Percentiles rank a stretch among this genome's conserved stretches.
phyloP scores from a whole-genome alignment of 1,140 invertebrate genomes.

The Drosophila busckii region DNA sequence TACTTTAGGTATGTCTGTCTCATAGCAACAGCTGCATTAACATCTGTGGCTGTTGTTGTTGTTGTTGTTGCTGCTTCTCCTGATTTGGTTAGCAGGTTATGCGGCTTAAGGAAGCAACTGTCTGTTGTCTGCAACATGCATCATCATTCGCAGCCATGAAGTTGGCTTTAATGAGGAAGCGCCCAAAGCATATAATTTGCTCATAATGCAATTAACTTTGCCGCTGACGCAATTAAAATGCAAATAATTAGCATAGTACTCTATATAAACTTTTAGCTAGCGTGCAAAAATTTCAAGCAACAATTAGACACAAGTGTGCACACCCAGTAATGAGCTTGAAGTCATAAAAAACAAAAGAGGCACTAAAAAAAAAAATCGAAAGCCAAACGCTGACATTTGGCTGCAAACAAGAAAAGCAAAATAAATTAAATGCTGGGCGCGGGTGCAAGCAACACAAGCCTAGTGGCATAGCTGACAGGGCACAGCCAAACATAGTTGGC shows the following conservation, averaged over 20 bases:
- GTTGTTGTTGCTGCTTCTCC: not conserved
- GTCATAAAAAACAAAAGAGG: constrained; percentile 17
- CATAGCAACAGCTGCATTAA: constrained; percentile 29
- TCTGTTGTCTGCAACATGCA: not conserved
- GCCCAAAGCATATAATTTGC: constrained; percentile 34
- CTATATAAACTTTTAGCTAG: constrained; percentile 6
- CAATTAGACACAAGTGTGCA: constrained; percentile 52
- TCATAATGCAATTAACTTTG: constrained; percentile 23
- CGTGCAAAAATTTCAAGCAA: constrained; percentile 62
- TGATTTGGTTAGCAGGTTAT: constrained; percentile 35
- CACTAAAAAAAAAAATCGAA: constrained; percentile 15
- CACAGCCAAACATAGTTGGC: constrained; percentile 2
- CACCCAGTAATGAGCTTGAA: constrained; percentile 59
- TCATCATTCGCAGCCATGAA: not conserved
- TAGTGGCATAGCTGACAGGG: constrained; percentile 25
- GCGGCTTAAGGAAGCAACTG: constrained; percentile 63
- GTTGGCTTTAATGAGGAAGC: constrained; percentile 50
- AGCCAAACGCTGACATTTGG: constrained; percentile 53
- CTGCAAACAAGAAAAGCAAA: too few species aligned
- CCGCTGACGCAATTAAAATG: constrained; percentile 52
- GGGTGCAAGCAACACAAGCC: constrained; percentile 29
- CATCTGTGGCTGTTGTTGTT: constrained; percentile 16
- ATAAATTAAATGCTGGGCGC: constrained; percentile 38
- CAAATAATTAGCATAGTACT: constrained; percentile 27
- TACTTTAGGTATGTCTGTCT: not conserved